These are phyloP conservation scores for Scaptomyza polygonia DNA, from an alignment of 2,888 invertebrate species.

Conservation along the genomic window DNA sequence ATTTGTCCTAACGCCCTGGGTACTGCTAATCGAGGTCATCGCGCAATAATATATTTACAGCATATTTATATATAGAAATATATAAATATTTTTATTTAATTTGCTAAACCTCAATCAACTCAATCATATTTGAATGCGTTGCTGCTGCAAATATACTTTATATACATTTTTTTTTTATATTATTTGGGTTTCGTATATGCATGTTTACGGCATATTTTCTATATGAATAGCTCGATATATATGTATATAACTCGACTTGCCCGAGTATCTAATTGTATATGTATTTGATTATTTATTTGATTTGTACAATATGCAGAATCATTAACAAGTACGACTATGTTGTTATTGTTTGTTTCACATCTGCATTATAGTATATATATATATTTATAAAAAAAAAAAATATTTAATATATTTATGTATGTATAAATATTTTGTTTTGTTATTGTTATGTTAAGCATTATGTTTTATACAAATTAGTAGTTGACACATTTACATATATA, in stretches of 20 bases:
- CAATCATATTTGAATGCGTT: too few relatives aligned
- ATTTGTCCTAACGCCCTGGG: not conserved
- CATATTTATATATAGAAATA: too few relatives aligned
- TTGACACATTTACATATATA: slow-evolving; percentile 23
- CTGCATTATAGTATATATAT: not conserved
- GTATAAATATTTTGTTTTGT: not conserved
- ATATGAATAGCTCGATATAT: slow-evolving; percentile 25
- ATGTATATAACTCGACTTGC: slow-evolving; percentile 16
- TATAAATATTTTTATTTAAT: not conserved
- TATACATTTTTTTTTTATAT: not conserved
- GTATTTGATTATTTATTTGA: not conserved
- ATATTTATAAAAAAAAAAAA: not conserved
- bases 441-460: too few relatives aligned
- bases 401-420: not conserved
- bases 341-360: not conserved
- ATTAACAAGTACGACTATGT: not conserved
- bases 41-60: slow-evolving; percentile 1
- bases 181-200: slow-evolving; percentile 10
- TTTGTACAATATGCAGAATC: slow-evolving; percentile 17
- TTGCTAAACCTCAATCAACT: not conserved
- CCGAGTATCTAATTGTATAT: not conserved
- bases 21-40: slow-evolving; percentile 19
- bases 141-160: too few relatives aligned
- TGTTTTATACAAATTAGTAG: too few relatives aligned
- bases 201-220: not conserved